Evolutionary conservation across 2,113 vertebrate species (phyloP), one percentile per base, ranked within the genome.

Genomic region (Noturus placidus): DNA sequence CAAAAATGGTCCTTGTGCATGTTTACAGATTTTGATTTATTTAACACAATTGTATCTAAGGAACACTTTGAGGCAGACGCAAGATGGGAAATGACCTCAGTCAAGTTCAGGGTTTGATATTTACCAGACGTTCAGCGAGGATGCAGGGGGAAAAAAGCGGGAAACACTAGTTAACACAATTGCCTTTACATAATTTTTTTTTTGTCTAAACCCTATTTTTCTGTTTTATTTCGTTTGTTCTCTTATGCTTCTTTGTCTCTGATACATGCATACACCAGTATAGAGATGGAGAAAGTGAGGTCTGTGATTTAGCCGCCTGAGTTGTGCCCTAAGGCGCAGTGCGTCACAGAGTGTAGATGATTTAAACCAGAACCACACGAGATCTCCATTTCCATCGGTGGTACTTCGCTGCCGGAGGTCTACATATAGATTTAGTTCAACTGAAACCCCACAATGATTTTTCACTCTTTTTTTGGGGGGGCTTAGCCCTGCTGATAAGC

Each of bases 321-420:
- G 42, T 52, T 17, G 25, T 79, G n/a, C 67, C 70, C 87, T 33
- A 8, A 88, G 78, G 84, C 54, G 0, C 79, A 30, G 54, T 22
- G 74, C 85, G 35, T 70, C 69, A 63, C n/a, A 52, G 57, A 65
- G 61, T 35, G 10, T 20, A 20, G 15, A 69, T 83, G 84, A 86
- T 83, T 57, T 22, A 77, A 89, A 77, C 88, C 69, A 89, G 84
- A 86, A n/a, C 57, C 67, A 65, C 1, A 78, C 25, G 1, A n/a
- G 67, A n/a, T 59, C 72, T 59, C 19, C 52, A 78, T 83, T 86
- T 83, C 67, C 85, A 69, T 72, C 82, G 17, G 77, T 22, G 76
- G 65, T 61, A 27, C 59, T 61, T 52, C 59, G 11, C 59, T 17
- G 79, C 80, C 42, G 83, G 87, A 72, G 83, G 77, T 88, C 38